Evolutionary conservation across 2,113 vertebrate genomes (phyloP).

Genomic region (Nothocercus julius): DNA sequence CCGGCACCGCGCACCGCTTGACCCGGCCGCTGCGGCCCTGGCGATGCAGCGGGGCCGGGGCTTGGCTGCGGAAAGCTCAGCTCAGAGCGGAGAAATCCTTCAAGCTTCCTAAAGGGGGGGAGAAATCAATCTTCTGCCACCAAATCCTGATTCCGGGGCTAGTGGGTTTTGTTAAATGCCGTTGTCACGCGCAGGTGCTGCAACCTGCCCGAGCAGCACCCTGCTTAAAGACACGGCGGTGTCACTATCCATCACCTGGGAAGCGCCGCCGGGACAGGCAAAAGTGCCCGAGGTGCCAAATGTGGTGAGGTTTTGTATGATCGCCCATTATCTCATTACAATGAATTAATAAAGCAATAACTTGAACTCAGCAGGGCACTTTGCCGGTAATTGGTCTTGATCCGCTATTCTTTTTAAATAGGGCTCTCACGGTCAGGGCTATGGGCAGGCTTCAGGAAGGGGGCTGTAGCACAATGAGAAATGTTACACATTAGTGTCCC

Average conservation of each 20-base stretch:
- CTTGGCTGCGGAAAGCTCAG: background rate
- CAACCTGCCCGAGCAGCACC: background rate
- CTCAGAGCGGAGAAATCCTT: background rate
- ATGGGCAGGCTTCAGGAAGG: background rate
- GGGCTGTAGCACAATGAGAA: background rate
- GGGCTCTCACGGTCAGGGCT: background rate
- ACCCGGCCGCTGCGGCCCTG: background rate
- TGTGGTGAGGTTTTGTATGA: background rate
- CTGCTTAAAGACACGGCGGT: background rate
- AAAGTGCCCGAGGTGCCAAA: background rate
- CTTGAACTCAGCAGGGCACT: background rate
- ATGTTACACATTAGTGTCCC: background rate
- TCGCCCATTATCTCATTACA: constrained; percentile 20
- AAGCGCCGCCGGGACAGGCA: background rate
- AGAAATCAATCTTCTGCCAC: too few species aligned
- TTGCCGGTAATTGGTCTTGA: background rate
- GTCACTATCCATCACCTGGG: background rate
- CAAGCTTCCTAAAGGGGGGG: background rate
- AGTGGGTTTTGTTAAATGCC: background rate
- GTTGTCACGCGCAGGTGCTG: background rate
- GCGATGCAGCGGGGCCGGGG: rapidly evolving
- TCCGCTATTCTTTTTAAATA: background rate
- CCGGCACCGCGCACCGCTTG: background rate
- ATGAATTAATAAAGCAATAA: constrained; percentile 23
- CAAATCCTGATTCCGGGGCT: background rate